Evolutionary conservation across 2,888 invertebrate genomes (phyloP).

Genomic region (Sarcophaga variegata): DNA sequence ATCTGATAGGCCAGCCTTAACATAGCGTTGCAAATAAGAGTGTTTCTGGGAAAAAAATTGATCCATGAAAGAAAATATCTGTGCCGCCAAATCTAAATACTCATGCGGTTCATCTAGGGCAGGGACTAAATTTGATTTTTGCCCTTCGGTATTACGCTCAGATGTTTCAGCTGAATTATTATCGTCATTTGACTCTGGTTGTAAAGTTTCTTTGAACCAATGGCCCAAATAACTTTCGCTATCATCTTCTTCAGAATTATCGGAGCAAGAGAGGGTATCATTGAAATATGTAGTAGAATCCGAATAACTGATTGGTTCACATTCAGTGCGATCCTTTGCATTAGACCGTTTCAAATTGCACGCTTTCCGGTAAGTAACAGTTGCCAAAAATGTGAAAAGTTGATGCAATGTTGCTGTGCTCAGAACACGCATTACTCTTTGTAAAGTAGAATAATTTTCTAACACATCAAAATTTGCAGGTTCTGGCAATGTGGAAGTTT

Average conservation of each 20-base stretch:
- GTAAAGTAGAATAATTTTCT: constrained; percentile 81
- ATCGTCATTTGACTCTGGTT: constrained; percentile 84
- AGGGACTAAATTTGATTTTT: constrained; percentile 84
- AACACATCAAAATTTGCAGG: constrained; percentile 82
- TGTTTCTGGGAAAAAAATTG: constrained; percentile 86
- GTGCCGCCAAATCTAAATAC: constrained; percentile 93
- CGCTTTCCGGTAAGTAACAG: constrained; percentile 95
- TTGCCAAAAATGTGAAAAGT: constrained; percentile 93
- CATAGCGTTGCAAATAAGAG: constrained; percentile 85
- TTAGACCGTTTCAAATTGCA: constrained; percentile 91
- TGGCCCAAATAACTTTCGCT: constrained; percentile 85
- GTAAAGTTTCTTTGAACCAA: constrained; percentile 97
- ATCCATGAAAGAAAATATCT: constrained; percentile 93
- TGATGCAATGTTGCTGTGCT: constrained; percentile 83
- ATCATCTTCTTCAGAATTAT: constrained; percentile 93
- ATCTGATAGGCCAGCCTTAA: constrained; percentile 88
- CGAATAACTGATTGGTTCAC: constrained; percentile 92
- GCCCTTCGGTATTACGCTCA: constrained; percentile 83
- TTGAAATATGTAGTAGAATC: constrained; percentile 98
- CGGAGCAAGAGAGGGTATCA: constrained; percentile 95
- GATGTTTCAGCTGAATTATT: constrained; percentile 84
- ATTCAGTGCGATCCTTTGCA: constrained; percentile 89
- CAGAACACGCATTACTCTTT: constrained; percentile 83
- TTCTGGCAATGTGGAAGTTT: constrained; percentile 77
- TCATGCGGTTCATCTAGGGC: constrained; percentile 91